phyloP scores from a whole-genome alignment of 2,888 invertebrate species.

The Agrochola litura region DNA sequence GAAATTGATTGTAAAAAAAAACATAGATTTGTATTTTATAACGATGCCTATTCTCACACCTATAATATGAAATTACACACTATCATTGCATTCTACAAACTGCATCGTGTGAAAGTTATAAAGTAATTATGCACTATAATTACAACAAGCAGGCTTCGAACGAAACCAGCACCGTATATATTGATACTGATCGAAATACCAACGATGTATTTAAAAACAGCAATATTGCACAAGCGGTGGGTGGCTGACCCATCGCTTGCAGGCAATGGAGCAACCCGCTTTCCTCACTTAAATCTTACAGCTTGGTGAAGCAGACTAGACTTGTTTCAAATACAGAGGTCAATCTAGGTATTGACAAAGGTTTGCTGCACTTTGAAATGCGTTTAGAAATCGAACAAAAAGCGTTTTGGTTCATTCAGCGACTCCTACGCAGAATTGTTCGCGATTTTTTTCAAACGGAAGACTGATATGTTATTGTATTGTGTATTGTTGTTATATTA shows the following conservation, averaged over 20 bases:
- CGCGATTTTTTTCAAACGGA: conserved; percentile 7
- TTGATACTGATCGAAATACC: conserved; percentile 61
- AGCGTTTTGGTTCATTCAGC: conserved; percentile 21
- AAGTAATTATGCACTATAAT: conserved; percentile 52
- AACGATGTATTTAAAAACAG: conserved; percentile 59
- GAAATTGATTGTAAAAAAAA: not conserved
- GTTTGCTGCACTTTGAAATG: conserved; percentile 16
- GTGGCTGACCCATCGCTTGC: conserved; percentile 62
- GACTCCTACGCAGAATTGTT: not conserved
- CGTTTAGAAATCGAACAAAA: conserved; percentile 40
- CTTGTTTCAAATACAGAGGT: conserved; percentile 45
- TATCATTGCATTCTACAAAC: conserved; percentile 22
- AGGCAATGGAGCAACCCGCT: conserved; percentile 57
- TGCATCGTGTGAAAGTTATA: conserved; percentile 45
- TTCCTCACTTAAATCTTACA: conserved; percentile 56
- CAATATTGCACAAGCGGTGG: conserved; percentile 51
- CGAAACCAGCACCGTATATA: conserved; percentile 56
- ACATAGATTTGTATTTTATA: not conserved
- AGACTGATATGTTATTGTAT: too few relatives aligned
- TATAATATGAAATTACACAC: conserved; percentile 11
- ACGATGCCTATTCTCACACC: not conserved
- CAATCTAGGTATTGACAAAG: conserved; percentile 44
- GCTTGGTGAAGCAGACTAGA: conserved; percentile 25
- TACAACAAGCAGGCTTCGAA: conserved; percentile 51
- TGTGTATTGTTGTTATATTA: too few relatives aligned